Conservation (phyloP, 2,888 invertebrate genomes). For the Rhodophaea formosa region DNA sequence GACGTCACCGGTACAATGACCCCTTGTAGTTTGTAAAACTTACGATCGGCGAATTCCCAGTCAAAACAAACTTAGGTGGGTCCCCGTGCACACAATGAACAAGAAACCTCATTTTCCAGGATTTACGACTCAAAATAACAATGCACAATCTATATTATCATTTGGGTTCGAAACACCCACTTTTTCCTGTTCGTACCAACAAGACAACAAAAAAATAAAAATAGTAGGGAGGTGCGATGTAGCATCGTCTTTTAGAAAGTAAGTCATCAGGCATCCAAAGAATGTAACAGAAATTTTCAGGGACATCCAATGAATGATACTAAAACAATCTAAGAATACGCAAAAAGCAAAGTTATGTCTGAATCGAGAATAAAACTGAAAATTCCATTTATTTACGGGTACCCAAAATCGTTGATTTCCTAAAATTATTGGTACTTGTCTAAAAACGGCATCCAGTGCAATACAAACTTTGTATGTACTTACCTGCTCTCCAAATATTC, state of each 20-base stretch:
- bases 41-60: slow-evolving; percentile 63
- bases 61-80: slow-evolving; percentile 59
- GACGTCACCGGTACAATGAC: slow-evolving; percentile 67
- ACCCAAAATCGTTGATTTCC: too few relatives aligned
- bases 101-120: slow-evolving; percentile 30
- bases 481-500: background rate
- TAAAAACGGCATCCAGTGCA: too few relatives aligned
- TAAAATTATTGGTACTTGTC: too few relatives aligned
- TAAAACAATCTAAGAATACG: too few relatives aligned
- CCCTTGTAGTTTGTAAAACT: slow-evolving; percentile 56
- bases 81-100: slow-evolving; percentile 24
- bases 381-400: too few relatives aligned
- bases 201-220: slow-evolving; percentile 30
- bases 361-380: too few relatives aligned
- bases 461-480: too few relatives aligned
- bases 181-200: slow-evolving; percentile 45
- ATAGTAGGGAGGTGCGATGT: background rate
- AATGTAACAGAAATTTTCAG: too few relatives aligned
- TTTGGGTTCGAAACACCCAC: slow-evolving; percentile 35
- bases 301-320: too few relatives aligned
- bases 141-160: slow-evolving; percentile 22
- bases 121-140: slow-evolving; percentile 32
- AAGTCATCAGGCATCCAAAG: too few relatives aligned
- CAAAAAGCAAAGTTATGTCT: too few relatives aligned
- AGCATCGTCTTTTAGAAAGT: too few relatives aligned